A percentile compares a stretch with the other conserved stretches of the same genome.
These are phyloP conservation scores for Drosophila obscura DNA, from an alignment of 1,140 invertebrate genomes.

Conservation along the genomic window DNA sequence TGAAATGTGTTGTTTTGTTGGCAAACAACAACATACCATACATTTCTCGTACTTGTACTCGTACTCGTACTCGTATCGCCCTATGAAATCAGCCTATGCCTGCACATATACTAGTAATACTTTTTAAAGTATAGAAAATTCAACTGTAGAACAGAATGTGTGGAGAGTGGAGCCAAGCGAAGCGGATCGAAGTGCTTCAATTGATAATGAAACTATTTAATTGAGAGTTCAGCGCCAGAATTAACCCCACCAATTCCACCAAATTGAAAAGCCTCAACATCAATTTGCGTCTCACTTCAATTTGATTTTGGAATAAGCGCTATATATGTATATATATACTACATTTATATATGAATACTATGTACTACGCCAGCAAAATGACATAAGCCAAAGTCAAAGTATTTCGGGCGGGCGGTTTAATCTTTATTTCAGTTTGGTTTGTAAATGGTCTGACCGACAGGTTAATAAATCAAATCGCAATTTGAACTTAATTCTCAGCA, in stretches of 20 bases:
- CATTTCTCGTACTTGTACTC: conserved; percentile 1
- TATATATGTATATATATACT: background rate
- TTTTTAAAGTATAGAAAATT: conserved; percentile 16
- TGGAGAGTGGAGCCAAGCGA: background rate
- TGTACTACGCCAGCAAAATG: conserved; percentile 20
- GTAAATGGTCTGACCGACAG: conserved; percentile 43
- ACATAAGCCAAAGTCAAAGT: conserved; percentile 55
- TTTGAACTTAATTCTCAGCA: background rate
- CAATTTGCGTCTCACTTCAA: conserved; percentile 29
- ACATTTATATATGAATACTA: background rate
- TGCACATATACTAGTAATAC: background rate
- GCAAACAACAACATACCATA: conserved; percentile 46
- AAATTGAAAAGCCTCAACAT: conserved; percentile 59
- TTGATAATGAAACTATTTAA: conserved; percentile 73
- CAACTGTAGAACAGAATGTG: conserved; percentile 1
- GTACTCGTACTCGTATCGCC: conserved; percentile 26
- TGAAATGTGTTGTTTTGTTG: conserved; percentile 59
- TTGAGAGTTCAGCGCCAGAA: conserved; percentile 68
- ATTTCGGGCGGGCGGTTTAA: conserved; percentile 32
- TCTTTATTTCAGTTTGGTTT: conserved; percentile 22
- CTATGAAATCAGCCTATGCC: conserved; percentile 40
- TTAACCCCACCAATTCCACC: conserved; percentile 44
- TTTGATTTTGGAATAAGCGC: conserved; percentile 6
- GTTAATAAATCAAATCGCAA: conserved; percentile 55
- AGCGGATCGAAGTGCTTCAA: conserved; percentile 50